Percentiles rank a stretch among this genome's conserved stretches.
phyloP scores from a whole-genome alignment of 1,140 invertebrate genomes.

The Papilio xuthus region DNA sequence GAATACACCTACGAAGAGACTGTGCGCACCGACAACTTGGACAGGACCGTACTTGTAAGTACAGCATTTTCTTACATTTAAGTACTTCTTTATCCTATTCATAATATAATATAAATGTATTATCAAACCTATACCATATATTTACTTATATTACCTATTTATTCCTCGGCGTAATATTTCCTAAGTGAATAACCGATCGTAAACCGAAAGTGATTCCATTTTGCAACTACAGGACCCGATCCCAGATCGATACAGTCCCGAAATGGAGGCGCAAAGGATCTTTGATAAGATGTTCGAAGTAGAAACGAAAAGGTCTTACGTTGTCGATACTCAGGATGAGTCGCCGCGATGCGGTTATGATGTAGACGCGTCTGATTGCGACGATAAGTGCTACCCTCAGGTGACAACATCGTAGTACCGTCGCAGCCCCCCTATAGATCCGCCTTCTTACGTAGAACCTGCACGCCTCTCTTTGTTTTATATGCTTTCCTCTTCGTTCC shows the following conservation, averaged over 20 bases:
- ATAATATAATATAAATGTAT: background rate
- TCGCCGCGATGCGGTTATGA: slow-evolving; percentile 76
- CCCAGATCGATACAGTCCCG: slow-evolving; percentile 80
- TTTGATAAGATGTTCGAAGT: slow-evolving; percentile 82
- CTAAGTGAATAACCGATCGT: slow-evolving; percentile 29
- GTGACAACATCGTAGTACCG: slow-evolving; percentile 74
- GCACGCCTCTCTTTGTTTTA: slow-evolving; percentile 78
- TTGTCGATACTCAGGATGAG: slow-evolving; percentile 70
- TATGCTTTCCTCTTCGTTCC: slow-evolving; percentile 65
- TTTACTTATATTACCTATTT: background rate
- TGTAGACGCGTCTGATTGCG: slow-evolving; percentile 78
- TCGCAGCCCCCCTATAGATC: slow-evolving; percentile 68
- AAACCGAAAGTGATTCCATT: slow-evolving; percentile 64
- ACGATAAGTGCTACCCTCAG: slow-evolving; percentile 78
- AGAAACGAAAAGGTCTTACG: slow-evolving; percentile 76
- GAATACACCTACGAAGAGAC: slow-evolving; percentile 76
- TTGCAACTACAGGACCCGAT: slow-evolving; percentile 78
- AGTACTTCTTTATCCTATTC: background rate
- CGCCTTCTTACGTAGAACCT: slow-evolving; percentile 73
- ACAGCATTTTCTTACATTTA: slow-evolving; percentile 28
- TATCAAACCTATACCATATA: background rate
- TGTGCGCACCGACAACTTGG: slow-evolving; percentile 68
- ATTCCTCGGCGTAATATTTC: background rate
- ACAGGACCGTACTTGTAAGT: slow-evolving; percentile 76
- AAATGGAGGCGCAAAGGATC: slow-evolving; percentile 79